Evolutionary conservation across 2,113 vertebrate genomes (phyloP).

Genomic region (Cacatua alba): DNA sequence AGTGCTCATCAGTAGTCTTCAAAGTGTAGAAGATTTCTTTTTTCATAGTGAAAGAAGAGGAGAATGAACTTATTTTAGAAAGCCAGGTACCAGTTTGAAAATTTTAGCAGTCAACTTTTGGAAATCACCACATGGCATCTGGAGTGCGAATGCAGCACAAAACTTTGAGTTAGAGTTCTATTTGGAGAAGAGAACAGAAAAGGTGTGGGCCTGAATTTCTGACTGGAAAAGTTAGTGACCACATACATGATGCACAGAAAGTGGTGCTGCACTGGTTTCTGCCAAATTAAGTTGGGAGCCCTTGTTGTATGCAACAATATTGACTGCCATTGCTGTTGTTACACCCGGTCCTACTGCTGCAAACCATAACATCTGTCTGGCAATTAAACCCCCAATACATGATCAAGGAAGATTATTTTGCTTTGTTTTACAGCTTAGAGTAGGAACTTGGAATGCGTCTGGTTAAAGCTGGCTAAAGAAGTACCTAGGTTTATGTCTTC

Average conservation of each 20-base stretch:
- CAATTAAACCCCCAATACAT: not conserved
- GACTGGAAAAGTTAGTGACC: not conserved
- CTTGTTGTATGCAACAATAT: not conserved
- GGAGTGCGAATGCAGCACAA: not conserved
- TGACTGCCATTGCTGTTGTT: not conserved
- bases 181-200: conserved; percentile 1
- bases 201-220: not conserved
- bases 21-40: not conserved
- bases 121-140: not conserved
- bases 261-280: not conserved
- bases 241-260: not conserved
- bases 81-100: not conserved
- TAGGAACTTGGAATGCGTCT: not conserved
- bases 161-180: not conserved
- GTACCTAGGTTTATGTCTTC: not conserved
- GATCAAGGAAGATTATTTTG: not conserved
- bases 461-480: not conserved
- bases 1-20: not conserved
- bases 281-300: not conserved
- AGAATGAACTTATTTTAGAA: not conserved
- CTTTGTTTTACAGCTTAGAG: not conserved
- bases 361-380: not conserved
- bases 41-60: not conserved
- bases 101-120: not conserved
- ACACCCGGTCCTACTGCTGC: not conserved